A percentile compares a stretch with the other conserved stretches of the same genome.
phyloP scores from a whole-genome alignment of 2,113 vertebrate species.

The Cyanistes caeruleus region DNA sequence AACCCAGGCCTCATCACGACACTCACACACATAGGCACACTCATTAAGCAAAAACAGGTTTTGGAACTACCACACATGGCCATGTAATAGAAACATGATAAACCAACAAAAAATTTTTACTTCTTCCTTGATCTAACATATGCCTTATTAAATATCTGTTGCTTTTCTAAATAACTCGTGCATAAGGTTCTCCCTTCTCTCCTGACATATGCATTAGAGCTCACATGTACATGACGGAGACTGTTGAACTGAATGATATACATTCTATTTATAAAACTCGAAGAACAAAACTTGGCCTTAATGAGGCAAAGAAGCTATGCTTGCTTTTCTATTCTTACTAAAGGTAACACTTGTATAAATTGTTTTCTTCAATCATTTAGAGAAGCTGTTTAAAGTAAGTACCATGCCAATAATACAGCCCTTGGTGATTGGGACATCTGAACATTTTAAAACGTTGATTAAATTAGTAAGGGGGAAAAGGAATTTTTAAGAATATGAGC shows the following conservation, averaged over 20 bases:
- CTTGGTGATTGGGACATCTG: slow-evolving; percentile 11
- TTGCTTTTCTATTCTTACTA: slow-evolving; percentile 51
- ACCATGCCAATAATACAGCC: slow-evolving; percentile 32
- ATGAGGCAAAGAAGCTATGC: slow-evolving; percentile 15
- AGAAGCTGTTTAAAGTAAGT: slow-evolving; percentile 36
- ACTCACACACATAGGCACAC: background rate
- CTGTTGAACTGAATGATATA: background rate
- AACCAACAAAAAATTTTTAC: background rate
- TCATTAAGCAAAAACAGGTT: background rate
- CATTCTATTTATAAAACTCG: slow-evolving; percentile 19
- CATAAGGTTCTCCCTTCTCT: background rate
- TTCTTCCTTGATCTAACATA: background rate
- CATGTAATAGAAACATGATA: background rate
- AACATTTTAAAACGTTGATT: slow-evolving; percentile 55
- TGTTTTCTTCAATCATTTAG: slow-evolving; percentile 39
- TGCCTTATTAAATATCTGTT: background rate
- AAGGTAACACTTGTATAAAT: background rate
- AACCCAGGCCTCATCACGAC: background rate
- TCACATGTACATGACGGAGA: background rate
- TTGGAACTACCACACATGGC: background rate
- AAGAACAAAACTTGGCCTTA: slow-evolving; percentile 28
- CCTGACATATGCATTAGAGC: background rate
- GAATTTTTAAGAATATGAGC: slow-evolving; percentile 23
- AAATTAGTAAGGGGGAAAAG: slow-evolving; percentile 9
- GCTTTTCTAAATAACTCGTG: background rate